Base-by-base conservation (phyloP, 2,888 invertebrate genomes). In the Caenorhabditis sulstoni region DNA sequence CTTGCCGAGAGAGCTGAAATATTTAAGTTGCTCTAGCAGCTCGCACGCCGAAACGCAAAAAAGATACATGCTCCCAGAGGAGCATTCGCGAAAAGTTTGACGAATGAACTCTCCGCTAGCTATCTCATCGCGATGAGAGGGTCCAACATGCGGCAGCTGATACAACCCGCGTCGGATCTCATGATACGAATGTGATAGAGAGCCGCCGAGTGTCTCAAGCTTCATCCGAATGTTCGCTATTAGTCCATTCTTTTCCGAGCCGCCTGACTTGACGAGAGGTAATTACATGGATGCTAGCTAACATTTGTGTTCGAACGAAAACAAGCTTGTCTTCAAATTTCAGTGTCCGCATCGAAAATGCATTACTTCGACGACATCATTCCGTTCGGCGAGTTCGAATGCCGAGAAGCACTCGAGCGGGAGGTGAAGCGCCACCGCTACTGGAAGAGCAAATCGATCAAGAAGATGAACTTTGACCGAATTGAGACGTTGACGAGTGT, bases 381-480 rank as follows among this genome's bases (percentile, higher is more conserved):
- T 14, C 85, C 86, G 23, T 88, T 90, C 45, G 83, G 86, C 11
- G 89, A 89, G 66, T 81, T 79, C 16, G 90, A 90, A 59, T 86
- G 89, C 20, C 81, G 88, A 18, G 87, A 90, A 52, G 87, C 90
- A 1, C 70, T 86, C 11, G 80, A 84, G 79, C 49, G 58, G 45
- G 86, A 86, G 64, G 83, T 79, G n/a, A 83, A 81, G 64, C 55
- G 76, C 45, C 87, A 87, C 62, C 73, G 81, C 61, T 81, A 76
- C 11, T 87, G 87, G 87, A 84, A 84, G 53, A 67, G 59, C 29
- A 79, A 79, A 1, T 84, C 88, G 1, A 81, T 88, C 12, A 86
- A 87, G 61, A 88, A 88, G 57, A 89, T 90, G 89, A 74, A 83
- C 52, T 87, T 90, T 53, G 86, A 85, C 23, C 82, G 84, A 23